Evolutionary conservation across 92 coral and sea anemone species (phyloP).

Genomic region (Umimayanthus chanpuru): DNA sequence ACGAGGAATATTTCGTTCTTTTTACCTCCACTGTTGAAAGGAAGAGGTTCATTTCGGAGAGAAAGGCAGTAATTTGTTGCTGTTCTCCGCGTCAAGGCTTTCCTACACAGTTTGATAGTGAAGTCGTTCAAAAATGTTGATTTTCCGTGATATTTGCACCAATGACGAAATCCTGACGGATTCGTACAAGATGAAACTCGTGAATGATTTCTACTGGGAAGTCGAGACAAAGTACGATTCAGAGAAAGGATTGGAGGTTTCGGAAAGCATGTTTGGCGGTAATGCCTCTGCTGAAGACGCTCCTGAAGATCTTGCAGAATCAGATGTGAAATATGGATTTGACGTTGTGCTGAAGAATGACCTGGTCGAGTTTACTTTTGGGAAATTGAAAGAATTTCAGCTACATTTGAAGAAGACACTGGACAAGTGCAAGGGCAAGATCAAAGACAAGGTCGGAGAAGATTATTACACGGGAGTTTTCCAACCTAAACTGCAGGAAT

Average conservation of each 20-base stretch:
- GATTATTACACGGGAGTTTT: slow-evolving; percentile 18
- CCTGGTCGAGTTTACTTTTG: slow-evolving; percentile 4
- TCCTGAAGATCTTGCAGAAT: slow-evolving; percentile 13
- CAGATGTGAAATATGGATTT: slow-evolving; percentile 7
- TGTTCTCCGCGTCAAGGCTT: not conserved
- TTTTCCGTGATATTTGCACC: slow-evolving; percentile 52
- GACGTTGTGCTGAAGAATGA: slow-evolving; percentile 48
- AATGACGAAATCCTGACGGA: slow-evolving; percentile 56
- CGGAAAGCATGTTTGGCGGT: slow-evolving; percentile 57
- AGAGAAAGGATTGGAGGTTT: slow-evolving; percentile 21
- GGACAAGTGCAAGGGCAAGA: not conserved
- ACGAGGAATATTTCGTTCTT: slow-evolving; percentile 18
- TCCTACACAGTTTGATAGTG: not conserved
- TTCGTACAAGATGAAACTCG: slow-evolving; percentile 38
- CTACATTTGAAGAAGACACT: slow-evolving; percentile 9
- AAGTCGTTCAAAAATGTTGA: slow-evolving; percentile 36
- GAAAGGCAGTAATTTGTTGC: too few relatives aligned
- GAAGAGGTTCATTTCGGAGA: not conserved
- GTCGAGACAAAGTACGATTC: slow-evolving; percentile 8
- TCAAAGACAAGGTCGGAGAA: slow-evolving; percentile 11
- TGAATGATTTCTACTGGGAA: slow-evolving; percentile 45
- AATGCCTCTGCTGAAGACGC: slow-evolving; percentile 58
- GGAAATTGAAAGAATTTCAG: slow-evolving; percentile 11
- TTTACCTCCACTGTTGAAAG: not conserved
- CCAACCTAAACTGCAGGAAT: not conserved